These are phyloP conservation scores for Ornithorhynchus anatinus DNA, from an alignment of 2,113 vertebrate genomes.

Conservation along the genomic window DNA sequence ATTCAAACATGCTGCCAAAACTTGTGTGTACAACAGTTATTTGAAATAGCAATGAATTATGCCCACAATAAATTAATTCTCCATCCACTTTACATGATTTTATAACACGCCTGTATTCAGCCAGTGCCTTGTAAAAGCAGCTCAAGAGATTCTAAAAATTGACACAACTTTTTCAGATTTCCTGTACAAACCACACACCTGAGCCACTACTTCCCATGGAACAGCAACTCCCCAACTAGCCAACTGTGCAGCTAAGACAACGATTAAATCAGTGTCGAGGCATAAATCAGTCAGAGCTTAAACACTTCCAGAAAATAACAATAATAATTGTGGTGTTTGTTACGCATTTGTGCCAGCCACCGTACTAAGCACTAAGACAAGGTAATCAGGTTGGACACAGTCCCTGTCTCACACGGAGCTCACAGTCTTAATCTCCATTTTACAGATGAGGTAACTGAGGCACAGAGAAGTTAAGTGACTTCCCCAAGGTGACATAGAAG, in stretches of 20 bases:
- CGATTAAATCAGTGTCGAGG: neutral
- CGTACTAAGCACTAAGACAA: too few species aligned
- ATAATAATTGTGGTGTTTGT: too few species aligned
- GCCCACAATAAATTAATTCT: constrained; percentile 24
- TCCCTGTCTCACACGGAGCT: too few species aligned
- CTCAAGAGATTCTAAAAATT: neutral
- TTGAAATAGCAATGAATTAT: neutral
- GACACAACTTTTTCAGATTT: neutral
- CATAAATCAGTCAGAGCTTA: neutral
- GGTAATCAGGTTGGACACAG: too few species aligned
- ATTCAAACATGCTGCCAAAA: constrained; percentile 19
- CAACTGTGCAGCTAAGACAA: neutral
- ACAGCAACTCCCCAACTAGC: constrained; percentile 1
- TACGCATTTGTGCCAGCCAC: too few species aligned
- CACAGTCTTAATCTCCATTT: too few species aligned
- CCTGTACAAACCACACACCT: neutral
- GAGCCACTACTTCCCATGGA: neutral
- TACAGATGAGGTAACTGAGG: too few species aligned
- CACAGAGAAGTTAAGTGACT: too few species aligned
- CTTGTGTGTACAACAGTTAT: neutral
- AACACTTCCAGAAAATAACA: constrained; percentile 9
- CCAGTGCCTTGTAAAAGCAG: neutral
- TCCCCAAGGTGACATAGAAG: too few species aligned
- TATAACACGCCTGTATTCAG: neutral
- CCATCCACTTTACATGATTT: constrained; percentile 19